Percentiles rank a stretch among this genome's conserved stretches.
Conservation (phyloP, 2,888 invertebrate genomes). For the Achlya flavicornis region DNA sequence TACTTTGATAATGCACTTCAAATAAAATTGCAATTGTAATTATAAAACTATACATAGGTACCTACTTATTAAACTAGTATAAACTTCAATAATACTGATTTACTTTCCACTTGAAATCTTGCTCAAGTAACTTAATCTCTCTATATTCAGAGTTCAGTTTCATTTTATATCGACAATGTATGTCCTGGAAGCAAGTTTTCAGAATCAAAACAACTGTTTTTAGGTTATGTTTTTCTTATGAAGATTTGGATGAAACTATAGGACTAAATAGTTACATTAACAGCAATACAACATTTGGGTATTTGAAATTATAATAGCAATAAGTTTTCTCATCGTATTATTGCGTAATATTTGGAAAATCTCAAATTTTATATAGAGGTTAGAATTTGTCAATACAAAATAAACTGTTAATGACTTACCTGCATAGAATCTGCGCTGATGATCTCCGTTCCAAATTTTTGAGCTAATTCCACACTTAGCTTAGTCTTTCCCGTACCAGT, state of each 20-base stretch:
- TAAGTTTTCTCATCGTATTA: neutral
- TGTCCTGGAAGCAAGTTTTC: neutral
- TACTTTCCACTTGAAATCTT: no score
- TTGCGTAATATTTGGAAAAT: neutral
- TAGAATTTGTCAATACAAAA: slow-evolving; percentile 36
- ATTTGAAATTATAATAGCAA: no score
- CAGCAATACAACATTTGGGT: neutral
- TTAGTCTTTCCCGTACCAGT: slow-evolving; percentile 99
- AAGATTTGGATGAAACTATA: neutral
- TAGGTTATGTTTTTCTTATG: neutral
- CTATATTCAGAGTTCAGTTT: no score
- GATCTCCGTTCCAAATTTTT: slow-evolving; percentile 93
- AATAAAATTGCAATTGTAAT: no score
- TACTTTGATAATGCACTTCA: no score
- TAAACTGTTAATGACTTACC: slow-evolving; percentile 76
- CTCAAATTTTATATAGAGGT: slow-evolving; percentile 52
- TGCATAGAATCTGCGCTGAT: slow-evolving; percentile 99
- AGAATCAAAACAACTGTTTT: neutral
- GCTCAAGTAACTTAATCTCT: no score
- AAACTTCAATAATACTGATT: no score
- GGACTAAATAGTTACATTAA: neutral
- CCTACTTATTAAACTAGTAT: no score
- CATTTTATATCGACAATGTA: no score
- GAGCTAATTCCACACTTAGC: slow-evolving; percentile 95
- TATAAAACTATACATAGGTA: no score